Base-by-base conservation (phyloP, 2,113 vertebrate genomes). In the Eublepharis macularius region DNA sequence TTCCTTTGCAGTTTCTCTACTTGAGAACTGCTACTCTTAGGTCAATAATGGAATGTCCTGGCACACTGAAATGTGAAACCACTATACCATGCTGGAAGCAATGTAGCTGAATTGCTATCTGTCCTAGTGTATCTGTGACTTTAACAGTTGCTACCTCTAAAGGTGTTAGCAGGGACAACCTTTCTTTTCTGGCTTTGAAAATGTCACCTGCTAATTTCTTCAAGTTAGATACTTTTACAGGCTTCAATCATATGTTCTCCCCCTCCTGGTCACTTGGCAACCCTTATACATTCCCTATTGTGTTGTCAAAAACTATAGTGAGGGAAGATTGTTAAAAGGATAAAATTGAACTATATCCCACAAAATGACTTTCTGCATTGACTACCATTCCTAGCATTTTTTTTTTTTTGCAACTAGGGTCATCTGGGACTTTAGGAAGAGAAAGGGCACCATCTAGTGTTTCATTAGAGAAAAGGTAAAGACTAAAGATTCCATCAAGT, bases 381-480 rank as follows among this genome's bases (percentile, higher is more conserved):
- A 26, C 7, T 7, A 4, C n/a, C n/a, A n/a, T 73, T 73, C 41
- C 47, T 26, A 34, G 51, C 29, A 17, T 17, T 54, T 17, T 54
- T 14, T 54, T 17, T 54, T 54, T 54, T 54, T 17, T 54, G 51
- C 21, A 69, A 0, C 11, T 2, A 34, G 17, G 8, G 6, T 11
- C 12, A 19, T 43, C 24, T 63, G 60, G 36, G 26, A 26, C n/a
- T 63, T 86, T 65, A 24, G 17, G 57, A 85, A 89, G 89, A 49
- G 63, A 65, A 85, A 82, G 80, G 84, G 69, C 78, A 54, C 45
- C 85, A 80, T 82, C 89, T 88, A 41, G 82, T 7, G 73, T 76
- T 51, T 5, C 19, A 1, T 9, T 76, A 34, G 0, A 0, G 45
- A 6, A 69, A 81, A 73, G 9, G 7, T 2, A 34, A 78, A 17